Evolutionary conservation across 23 tunicate genomes (phyloP).

Genomic region (Clavelina lepadiformis): DNA sequence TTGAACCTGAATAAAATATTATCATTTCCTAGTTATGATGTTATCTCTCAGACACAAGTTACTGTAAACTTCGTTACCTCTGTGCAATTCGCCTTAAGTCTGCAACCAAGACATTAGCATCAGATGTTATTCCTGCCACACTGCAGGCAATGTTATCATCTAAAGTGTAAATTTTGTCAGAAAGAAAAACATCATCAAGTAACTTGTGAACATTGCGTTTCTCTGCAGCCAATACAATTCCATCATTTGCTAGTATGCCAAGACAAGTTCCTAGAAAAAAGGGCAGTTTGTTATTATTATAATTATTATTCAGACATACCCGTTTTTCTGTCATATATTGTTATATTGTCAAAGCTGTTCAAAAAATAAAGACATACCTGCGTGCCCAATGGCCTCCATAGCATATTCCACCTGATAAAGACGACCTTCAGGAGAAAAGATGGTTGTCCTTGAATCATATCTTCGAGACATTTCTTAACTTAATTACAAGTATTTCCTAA

Average conservation of each 20-base stretch:
- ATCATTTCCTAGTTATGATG: neutral
- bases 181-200: conserved; percentile 76
- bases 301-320: too few relatives aligned
- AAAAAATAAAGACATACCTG: conserved; percentile 47
- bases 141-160: conserved; percentile 95
- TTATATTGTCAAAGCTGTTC: neutral
- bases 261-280: conserved; percentile 78
- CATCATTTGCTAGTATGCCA: conserved; percentile 94
- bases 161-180: conserved; percentile 92
- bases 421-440: conserved; percentile 97
- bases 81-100: conserved; percentile 82
- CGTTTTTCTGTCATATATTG: neutral
- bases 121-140: conserved; percentile 97
- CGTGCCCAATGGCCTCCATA: conserved; percentile 99
- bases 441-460: conserved; percentile 96
- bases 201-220: conserved; percentile 90
- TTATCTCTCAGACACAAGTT: neutral
- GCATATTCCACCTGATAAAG: conserved; percentile 99
- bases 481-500: neutral
- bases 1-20: conserved; percentile 42
- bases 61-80: conserved; percentile 11
- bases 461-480: conserved; percentile 82
- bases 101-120: conserved; percentile 89
- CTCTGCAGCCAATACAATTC: conserved; percentile 87
- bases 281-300: too few relatives aligned